phyloP scores from a whole-genome alignment of 1,140 invertebrate genomes.

The Lithobius niger region DNA sequence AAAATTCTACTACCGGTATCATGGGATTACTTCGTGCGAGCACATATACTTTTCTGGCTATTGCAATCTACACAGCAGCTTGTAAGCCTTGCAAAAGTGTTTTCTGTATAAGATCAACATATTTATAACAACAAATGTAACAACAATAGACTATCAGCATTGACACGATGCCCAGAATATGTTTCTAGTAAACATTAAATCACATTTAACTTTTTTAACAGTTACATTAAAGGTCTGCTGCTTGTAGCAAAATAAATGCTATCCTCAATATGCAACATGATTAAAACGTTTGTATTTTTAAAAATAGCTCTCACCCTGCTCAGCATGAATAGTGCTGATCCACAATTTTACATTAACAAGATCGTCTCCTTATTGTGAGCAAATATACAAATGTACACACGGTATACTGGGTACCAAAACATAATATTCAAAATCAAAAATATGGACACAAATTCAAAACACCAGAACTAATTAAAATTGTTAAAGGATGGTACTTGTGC shows the following conservation, averaged over 20 bases:
- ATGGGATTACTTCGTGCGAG: too few relatives aligned
- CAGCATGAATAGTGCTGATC: not conserved
- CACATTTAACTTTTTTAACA: not conserved
- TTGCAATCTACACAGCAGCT: too few relatives aligned
- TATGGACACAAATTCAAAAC: not conserved
- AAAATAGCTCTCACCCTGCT: not conserved
- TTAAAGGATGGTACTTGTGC: not conserved
- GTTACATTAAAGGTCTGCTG: not conserved
- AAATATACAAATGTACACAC: constrained; percentile 6
- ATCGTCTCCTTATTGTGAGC: not conserved
- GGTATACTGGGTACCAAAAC: not conserved
- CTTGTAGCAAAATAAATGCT: not conserved
- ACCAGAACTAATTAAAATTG: not conserved
- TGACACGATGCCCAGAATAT: too few relatives aligned
- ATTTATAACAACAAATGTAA: too few relatives aligned
- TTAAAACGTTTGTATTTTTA: not conserved
- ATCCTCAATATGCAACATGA: not conserved
- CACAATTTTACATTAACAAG: not conserved
- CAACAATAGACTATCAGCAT: too few relatives aligned
- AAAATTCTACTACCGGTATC: too few relatives aligned
- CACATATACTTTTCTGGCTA: too few relatives aligned
- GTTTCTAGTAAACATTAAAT: not conserved
- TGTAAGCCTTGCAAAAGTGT: too few relatives aligned
- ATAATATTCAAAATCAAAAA: not conserved
- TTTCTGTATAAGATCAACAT: too few relatives aligned